A percentile compares a stretch with the other conserved stretches of the same genome.
These are phyloP conservation scores for Barbus barbus DNA, from an alignment of 2,113 vertebrate genomes.

Conservation along the genomic window DNA sequence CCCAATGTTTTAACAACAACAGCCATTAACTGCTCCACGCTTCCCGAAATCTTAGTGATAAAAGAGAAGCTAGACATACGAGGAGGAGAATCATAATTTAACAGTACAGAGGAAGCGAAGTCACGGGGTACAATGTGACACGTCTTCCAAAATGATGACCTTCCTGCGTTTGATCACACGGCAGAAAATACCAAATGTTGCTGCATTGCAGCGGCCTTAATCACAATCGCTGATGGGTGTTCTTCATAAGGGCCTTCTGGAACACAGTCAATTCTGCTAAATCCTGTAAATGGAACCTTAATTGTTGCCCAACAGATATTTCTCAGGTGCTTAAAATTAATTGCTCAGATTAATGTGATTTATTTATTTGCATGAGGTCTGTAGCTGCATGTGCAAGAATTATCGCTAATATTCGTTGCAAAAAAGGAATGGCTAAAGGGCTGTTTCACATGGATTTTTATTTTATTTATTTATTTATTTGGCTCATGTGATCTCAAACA, in stretches of 20 bases:
- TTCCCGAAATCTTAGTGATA: constrained; percentile 26
- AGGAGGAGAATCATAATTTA: constrained; percentile 23
- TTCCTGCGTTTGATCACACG: not conserved
- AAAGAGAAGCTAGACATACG: not conserved
- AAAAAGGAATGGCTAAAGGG: not conserved
- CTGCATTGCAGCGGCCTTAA: not conserved
- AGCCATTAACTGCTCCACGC: constrained; percentile 23
- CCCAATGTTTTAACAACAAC: constrained; percentile 37
- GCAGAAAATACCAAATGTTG: not conserved
- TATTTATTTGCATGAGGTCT: not conserved
- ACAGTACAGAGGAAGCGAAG: not conserved
- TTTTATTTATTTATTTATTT: too few relatives aligned
- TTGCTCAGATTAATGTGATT: not conserved
- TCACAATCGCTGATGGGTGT: not conserved
- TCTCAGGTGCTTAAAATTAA: not conserved
- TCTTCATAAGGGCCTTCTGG: not conserved
- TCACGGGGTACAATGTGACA: not conserved
- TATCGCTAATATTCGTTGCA: not conserved
- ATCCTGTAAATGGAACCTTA: not conserved
- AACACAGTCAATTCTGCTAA: not conserved
- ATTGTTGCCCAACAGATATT: constrained; percentile 23
- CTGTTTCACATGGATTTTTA: not conserved
- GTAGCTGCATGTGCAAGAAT: not conserved
- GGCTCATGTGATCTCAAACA: not conserved
- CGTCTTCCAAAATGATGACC: not conserved